Evolutionary conservation across 2,888 invertebrate species (phyloP).

Genomic region (Lysandra bellargus): DNA sequence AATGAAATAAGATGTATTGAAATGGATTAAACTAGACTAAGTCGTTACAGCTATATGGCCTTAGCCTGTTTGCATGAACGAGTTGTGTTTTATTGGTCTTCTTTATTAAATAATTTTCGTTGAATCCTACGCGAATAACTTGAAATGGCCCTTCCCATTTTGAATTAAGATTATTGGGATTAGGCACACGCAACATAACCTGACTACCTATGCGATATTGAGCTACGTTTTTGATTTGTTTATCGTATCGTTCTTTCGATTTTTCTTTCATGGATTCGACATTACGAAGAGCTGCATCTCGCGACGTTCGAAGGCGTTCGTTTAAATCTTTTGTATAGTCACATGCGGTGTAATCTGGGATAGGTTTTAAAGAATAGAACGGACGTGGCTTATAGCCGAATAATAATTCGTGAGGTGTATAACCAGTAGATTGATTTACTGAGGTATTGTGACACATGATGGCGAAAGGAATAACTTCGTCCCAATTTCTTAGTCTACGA

Average conservation of each 20-base stretch:
- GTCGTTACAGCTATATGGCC: slow-evolving; percentile 31
- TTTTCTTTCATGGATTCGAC: slow-evolving; percentile 47
- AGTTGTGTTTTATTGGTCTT: slow-evolving; percentile 39
- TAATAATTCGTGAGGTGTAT: slow-evolving; percentile 48
- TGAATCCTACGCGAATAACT: slow-evolving; percentile 43
- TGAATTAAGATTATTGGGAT: slow-evolving; percentile 47
- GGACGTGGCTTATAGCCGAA: slow-evolving; percentile 49
- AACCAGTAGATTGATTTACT: slow-evolving; percentile 46
- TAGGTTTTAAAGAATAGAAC: slow-evolving; percentile 44
- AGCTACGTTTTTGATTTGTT: slow-evolving; percentile 43
- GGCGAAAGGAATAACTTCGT: slow-evolving; percentile 49
- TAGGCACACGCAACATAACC: slow-evolving; percentile 42
- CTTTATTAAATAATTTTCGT: slow-evolving; percentile 38
- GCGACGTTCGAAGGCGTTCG: slow-evolving; percentile 44
- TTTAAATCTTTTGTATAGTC: slow-evolving; percentile 48
- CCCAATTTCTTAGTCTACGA: slow-evolving; percentile 44
- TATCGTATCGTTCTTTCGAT: slow-evolving; percentile 48
- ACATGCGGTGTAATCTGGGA: slow-evolving; percentile 42
- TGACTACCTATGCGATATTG: slow-evolving; percentile 30
- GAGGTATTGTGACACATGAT: slow-evolving; percentile 51
- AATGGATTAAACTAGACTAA: not conserved
- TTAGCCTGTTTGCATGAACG: slow-evolving; percentile 40
- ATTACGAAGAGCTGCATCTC: slow-evolving; percentile 44
- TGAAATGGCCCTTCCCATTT: slow-evolving; percentile 49
- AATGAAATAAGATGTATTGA: not conserved